Base-by-base conservation (phyloP, 30 jellyfish, hydroid and myxozoan genomes). In the Hydractinia symbiolongicarpus region DNA sequence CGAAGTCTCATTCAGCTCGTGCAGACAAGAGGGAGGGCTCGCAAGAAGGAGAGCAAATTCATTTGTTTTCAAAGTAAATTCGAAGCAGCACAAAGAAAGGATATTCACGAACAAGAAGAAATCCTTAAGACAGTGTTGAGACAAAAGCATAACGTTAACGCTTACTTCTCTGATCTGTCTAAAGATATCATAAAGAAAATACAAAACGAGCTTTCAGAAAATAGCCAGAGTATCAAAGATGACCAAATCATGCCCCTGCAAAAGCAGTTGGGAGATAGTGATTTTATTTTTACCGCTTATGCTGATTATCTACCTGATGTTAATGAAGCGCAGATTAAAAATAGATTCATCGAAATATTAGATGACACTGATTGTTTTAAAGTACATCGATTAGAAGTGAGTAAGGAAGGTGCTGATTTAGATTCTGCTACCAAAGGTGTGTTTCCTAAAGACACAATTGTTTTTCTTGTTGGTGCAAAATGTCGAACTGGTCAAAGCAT, bases 21-120 rank as follows among this genome's bases (percentile, higher is more conserved):
- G 40, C 96, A 88, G 76, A 76, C 89, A 50, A 81, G 94, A 19
- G 96, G 96, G 7, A 66, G 96, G 4, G 94, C 96, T 5, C 77
- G 96, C 54, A 83, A 79, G 60, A 15, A 57, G 10, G 88, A 81
- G 15, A 83, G 96, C 55, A 75, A 76, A 9, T 88, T 82, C 86
- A 71, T 55, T 72, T 83, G 72, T 51, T 83, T 82, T 70, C 66
- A 69, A 8, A 85, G 84, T 58, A 66, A 79, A 61, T 53, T 76
- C 4, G 73, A 78, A 61, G 17, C 20, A 49, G 30, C 53, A 44
- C 9, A 81, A 10, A 79, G 21, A 30, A 55, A 17, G 9, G 94
- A 83, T 30, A 54, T 83, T 17, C 86, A 72, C 70, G 14, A 54
- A 54, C 89, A 83, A 58, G 96, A 88, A 61, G 50, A 64, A 5